Evolutionary conservation across 2,888 invertebrate species (phyloP), one percentile per base, ranked within the genome.

Genomic region (Oeneis ivallda): DNA sequence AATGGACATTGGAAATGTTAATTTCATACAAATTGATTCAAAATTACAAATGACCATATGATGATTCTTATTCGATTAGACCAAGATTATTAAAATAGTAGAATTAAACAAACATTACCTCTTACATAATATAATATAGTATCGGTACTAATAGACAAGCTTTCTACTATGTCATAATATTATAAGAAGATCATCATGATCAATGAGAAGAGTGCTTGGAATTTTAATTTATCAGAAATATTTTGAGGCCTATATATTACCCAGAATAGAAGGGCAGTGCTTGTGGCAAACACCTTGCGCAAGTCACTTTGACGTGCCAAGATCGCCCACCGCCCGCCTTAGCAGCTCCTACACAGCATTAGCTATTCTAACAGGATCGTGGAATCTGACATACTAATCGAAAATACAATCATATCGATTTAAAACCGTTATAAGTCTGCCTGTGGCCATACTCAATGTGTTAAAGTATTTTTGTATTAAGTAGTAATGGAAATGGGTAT

Each of bases 261-360:
- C 62, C 61, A 53, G 61, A 79, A 80, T 82, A 81, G 81, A 84
- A 85, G 84, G 84, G 83, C 81, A 69, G 69, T 32, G 53, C 53
- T 43, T 26, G 43, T 17, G 41, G 53, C 45, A 62, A 43, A 13
- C 65, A 49, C 60, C 74, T 84, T 87, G 81, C 84, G 83, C 83
- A 87, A 88, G 78, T 76, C 75, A 74, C 64, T 72, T 70, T 71
- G 72, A 72, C 74, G 76, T 81, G 84, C 87, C 89, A 88, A 87
- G 87, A 81, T 84, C 85, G 82, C 88, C 90, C 82, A 86, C 89
- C 73, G 74, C 79, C 67, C 78, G 78, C 80, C 84, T 81, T 80
- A 72, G 74, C 79, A 72, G 78, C 81, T 77, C 88, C 90, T 83
- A 88, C 88, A 83, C 74, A 67, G 61, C 68, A 68, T 63, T 64